These are phyloP conservation scores for Hydrotaea diabolus DNA, from an alignment of 2,888 invertebrate genomes.

Conservation along the genomic window DNA sequence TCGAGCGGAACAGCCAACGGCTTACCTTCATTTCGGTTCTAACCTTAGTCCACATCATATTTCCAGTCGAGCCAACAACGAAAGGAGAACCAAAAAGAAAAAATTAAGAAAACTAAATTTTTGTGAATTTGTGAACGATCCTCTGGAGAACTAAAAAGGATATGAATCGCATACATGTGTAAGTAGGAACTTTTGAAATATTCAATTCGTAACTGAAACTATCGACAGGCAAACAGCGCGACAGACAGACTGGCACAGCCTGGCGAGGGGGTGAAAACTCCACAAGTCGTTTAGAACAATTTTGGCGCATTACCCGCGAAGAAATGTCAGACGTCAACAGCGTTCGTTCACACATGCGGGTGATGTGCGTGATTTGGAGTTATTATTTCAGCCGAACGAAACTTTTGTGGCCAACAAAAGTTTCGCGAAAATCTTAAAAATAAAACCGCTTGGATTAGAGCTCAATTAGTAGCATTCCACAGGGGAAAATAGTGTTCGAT, in stretches of 20 bases:
- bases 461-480: slow-evolving; percentile 35
- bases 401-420: slow-evolving; percentile 53
- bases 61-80: slow-evolving; percentile 1
- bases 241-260: neutral
- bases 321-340: neutral
- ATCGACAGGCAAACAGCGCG: neutral
- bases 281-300: slow-evolving; percentile 2
- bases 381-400: neutral
- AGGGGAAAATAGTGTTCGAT: neutral
- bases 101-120: slow-evolving; percentile 7
- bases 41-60: slow-evolving; percentile 43
- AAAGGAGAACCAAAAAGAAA: neutral
- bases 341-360: neutral
- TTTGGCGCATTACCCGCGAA: slow-evolving; percentile 18
- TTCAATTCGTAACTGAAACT: slow-evolving; percentile 1
- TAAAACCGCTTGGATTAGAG: slow-evolving; percentile 19
- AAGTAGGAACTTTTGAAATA: slow-evolving; percentile 65
- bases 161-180: slow-evolving; percentile 76
- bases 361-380: slow-evolving; percentile 37
- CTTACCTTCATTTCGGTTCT: slow-evolving; percentile 47
- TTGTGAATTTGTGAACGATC: slow-evolving; percentile 25
- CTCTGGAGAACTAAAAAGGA: neutral
- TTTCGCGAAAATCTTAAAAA: slow-evolving; percentile 40
- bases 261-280: neutral
- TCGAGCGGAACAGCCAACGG: slow-evolving; percentile 28